phyloP scores from a whole-genome alignment of 2,113 vertebrate species.

The Erinaceus europaeus region DNA sequence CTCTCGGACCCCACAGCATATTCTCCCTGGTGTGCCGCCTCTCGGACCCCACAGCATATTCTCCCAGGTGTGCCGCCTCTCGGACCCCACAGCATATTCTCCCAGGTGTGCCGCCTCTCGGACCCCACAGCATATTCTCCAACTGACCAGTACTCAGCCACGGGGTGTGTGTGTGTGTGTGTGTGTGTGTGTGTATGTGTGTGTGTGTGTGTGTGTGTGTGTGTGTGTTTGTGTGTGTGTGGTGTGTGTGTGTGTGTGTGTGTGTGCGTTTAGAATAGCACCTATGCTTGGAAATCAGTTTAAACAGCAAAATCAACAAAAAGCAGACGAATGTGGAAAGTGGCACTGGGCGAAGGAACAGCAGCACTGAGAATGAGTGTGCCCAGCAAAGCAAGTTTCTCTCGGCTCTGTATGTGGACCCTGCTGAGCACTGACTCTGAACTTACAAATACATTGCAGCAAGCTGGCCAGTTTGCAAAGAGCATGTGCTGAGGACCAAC shows the following conservation, averaged over 20 bases:
- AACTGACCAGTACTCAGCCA: neutral
- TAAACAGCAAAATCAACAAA: conserved; percentile 12
- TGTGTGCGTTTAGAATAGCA: neutral
- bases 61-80: too few species aligned
- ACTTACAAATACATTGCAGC: neutral
- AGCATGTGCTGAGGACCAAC: neutral
- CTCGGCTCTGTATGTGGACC: neutral
- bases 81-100: too few species aligned
- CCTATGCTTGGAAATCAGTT: neutral
- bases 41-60: too few species aligned
- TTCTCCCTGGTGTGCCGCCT: too few species aligned
- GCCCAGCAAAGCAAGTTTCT: neutral
- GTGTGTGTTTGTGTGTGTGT: too few species aligned
- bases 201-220: too few species aligned
- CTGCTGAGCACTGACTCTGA: neutral
- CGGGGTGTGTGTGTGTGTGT: neutral
- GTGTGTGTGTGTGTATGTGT: too few species aligned
- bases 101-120: too few species aligned
- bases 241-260: too few species aligned
- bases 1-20: too few species aligned
- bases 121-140: too few species aligned
- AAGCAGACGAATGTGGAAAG: neutral
- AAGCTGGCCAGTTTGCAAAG: neutral
- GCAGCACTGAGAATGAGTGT: neutral
- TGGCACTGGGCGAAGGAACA: neutral